Conservation (phyloP, 1,140 invertebrate genomes). For the Drosophila guanche region DNA sequence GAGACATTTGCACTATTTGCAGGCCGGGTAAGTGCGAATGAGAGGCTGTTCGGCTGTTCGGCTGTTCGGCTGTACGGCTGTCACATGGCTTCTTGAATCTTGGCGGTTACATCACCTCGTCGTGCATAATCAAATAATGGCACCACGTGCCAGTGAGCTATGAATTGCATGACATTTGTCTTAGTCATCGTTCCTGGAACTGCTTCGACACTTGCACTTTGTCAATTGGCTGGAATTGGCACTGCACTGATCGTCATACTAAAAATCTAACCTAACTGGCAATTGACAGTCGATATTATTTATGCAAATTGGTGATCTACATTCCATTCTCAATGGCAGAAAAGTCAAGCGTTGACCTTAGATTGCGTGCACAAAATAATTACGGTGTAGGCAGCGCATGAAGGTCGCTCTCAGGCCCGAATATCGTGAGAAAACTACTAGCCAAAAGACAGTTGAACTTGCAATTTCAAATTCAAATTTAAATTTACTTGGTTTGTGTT, state of each 20-base stretch:
- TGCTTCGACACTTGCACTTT: slow-evolving; percentile 4
- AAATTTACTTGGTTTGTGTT: slow-evolving; percentile 1
- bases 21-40: slow-evolving; percentile 5
- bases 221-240: background rate
- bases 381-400: slow-evolving; percentile 5
- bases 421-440: slow-evolving; percentile 14
- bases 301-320: slow-evolving; percentile 64
- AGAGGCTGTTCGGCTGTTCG: no score
- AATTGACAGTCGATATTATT: slow-evolving; percentile 15
- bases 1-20: slow-evolving; percentile 10
- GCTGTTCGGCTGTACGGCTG: no score
- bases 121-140: slow-evolving; percentile 1
- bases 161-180: slow-evolving; percentile 17
- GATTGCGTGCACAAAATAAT: slow-evolving; percentile 57
- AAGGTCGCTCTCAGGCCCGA: slow-evolving; percentile 10
- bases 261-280: background rate
- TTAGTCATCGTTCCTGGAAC: slow-evolving; percentile 33
- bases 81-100: slow-evolving; percentile 2
- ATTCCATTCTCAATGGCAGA: slow-evolving; percentile 26
- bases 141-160: slow-evolving; percentile 43
- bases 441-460: background rate
- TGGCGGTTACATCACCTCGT: slow-evolving; percentile 22
- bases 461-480: background rate
- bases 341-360: slow-evolving; percentile 48
- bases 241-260: no score